A percentile compares a stretch with the other conserved stretches of the same genome.
Evolutionary conservation across 2,113 vertebrate genomes (phyloP).

Genomic region (Sinosuthora webbiana): DNA sequence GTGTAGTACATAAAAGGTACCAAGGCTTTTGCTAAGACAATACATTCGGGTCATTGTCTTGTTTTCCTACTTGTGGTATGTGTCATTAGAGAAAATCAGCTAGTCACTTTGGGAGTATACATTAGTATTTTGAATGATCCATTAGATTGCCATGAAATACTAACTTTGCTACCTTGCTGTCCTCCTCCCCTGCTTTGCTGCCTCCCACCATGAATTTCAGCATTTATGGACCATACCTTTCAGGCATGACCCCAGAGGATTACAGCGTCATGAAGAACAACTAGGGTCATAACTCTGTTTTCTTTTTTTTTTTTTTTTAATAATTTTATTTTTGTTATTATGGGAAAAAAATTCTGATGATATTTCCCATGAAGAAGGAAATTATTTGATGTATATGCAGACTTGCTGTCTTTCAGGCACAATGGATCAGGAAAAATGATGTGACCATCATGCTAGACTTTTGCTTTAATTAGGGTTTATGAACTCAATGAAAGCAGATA

Average conservation of each 20-base stretch:
- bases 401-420: not conserved
- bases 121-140: not conserved
- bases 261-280: not conserved
- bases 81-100: not conserved
- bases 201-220: not conserved
- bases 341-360: not conserved
- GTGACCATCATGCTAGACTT: not conserved
- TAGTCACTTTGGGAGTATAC: not conserved
- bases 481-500: not conserved
- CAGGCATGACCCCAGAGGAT: not conserved
- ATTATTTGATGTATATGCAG: not conserved
- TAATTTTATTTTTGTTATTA: not conserved
- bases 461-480: slow-evolving; percentile 35
- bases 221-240: not conserved
- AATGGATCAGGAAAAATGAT: not conserved
- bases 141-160: not conserved
- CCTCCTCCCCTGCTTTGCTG: fast-evolving
- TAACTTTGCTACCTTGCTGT: not conserved
- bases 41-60: not conserved
- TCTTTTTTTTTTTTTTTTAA: not conserved
- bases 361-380: not conserved
- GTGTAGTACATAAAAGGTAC: fast-evolving
- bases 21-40: not conserved
- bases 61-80: not conserved
- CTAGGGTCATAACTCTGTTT: fast-evolving